phyloP scores from a whole-genome alignment of 1,140 invertebrate species.

The Monomorium pharaonis region DNA sequence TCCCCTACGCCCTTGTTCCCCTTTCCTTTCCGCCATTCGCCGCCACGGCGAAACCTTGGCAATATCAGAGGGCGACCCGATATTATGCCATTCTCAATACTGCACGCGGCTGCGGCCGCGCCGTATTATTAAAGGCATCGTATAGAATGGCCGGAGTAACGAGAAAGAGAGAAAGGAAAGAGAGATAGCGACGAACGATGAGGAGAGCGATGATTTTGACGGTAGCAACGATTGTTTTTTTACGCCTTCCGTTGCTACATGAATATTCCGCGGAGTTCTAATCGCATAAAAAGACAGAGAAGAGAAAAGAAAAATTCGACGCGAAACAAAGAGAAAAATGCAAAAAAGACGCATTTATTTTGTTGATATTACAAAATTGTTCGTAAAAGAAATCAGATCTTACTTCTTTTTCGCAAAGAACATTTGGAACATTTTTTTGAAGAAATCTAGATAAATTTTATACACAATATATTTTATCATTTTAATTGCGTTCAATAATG shows the following conservation, averaged over 20 bases:
- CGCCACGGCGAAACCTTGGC: constrained; percentile 68
- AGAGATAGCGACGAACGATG: too few species aligned
- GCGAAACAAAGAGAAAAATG: neutral
- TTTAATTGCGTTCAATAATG: neutral
- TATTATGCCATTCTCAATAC: constrained; percentile 76
- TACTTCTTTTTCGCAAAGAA: neutral
- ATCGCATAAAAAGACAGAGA: constrained; percentile 24
- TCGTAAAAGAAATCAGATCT: neutral
- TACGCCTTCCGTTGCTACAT: constrained; percentile 45
- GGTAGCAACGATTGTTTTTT: constrained; percentile 55
- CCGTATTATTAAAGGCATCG: constrained; percentile 75
- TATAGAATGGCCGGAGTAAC: constrained; percentile 10
- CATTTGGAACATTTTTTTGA: neutral
- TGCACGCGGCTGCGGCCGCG: constrained; percentile 62
- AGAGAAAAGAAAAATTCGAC: constrained; percentile 35
- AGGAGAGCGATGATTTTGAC: constrained; percentile 63
- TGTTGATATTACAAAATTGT: neutral
- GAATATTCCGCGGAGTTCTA: constrained; percentile 62
- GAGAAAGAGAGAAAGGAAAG: neutral
- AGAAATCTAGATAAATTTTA: neutral
- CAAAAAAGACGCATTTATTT: neutral
- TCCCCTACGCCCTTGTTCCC: neutral
- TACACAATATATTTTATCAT: neutral
- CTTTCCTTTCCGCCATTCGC: constrained; percentile 30
- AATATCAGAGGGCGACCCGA: constrained; percentile 71